These are phyloP conservation scores for Pygoscelis adeliae DNA, from an alignment of 2,113 vertebrate species.

Conservation along the genomic window DNA sequence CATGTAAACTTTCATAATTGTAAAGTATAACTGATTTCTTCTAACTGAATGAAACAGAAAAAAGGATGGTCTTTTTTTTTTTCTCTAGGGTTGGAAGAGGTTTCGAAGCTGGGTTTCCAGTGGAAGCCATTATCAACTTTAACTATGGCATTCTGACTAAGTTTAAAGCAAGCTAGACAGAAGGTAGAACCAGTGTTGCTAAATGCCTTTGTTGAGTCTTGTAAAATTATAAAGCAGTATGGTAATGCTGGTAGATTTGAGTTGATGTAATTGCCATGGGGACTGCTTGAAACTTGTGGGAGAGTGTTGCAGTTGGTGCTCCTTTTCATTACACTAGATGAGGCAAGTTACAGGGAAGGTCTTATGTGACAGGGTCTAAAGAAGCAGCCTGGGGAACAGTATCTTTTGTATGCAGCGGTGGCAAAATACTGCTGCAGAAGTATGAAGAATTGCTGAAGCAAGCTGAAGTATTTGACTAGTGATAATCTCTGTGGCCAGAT, in stretches of 20 bases:
- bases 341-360: background rate
- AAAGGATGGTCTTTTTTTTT: background rate
- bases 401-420: background rate
- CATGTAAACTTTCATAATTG: background rate
- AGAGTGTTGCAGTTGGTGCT: background rate
- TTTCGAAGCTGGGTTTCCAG: background rate
- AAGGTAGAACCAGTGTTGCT: background rate
- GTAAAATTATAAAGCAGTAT: background rate
- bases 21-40: background rate
- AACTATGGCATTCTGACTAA: background rate
- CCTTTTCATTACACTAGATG: background rate
- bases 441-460: slow-evolving; percentile 25
- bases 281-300: background rate
- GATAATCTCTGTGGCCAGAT: background rate
- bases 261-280: rapidly evolving
- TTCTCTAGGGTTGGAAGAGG: background rate
- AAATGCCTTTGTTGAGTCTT: background rate
- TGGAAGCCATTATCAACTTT: background rate
- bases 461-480: background rate
- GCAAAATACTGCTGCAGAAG: slow-evolving; percentile 9
- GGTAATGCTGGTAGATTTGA: background rate
- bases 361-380: background rate
- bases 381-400: background rate
- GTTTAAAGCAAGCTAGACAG: background rate
- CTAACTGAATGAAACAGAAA: background rate